A percentile compares a stretch with the other conserved stretches of the same genome.
Evolutionary conservation across 1,140 invertebrate species (phyloP).

Genomic region (Dolichoris vasculosae): DNA sequence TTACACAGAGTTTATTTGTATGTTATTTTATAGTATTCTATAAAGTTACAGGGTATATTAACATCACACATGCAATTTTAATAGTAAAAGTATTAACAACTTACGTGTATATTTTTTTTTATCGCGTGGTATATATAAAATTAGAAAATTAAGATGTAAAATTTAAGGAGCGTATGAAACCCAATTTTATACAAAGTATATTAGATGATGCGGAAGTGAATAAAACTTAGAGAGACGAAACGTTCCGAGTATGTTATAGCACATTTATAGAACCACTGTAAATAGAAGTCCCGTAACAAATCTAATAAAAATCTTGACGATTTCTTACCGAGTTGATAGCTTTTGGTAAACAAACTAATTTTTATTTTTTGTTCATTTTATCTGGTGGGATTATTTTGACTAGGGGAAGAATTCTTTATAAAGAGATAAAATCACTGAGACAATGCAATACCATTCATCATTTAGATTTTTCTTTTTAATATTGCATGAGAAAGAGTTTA

Average conservation of each 20-base stretch:
- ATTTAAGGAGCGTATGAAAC: not conserved
- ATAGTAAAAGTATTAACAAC: not conserved
- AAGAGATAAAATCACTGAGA: not conserved
- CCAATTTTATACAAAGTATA: conserved; percentile 9
- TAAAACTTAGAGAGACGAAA: conserved; percentile 5
- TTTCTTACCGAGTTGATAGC: not conserved
- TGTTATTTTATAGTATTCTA: too few relatives aligned
- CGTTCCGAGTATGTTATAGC: not conserved
- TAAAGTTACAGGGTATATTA: too few relatives aligned
- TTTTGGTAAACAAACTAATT: conserved; percentile 20
- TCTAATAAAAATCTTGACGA: conserved; percentile 17
- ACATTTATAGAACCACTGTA: conserved; percentile 21
- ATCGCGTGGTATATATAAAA: not conserved
- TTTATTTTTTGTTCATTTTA: not conserved
- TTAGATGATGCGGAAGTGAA: conserved; percentile 13
- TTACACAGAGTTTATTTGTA: too few relatives aligned
- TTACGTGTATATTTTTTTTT: not conserved
- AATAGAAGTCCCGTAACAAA: conserved; percentile 21
- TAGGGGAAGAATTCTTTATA: not conserved
- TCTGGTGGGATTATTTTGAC: not conserved
- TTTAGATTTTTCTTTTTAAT: conserved; percentile 7
- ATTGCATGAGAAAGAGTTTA: not conserved
- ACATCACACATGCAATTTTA: not conserved
- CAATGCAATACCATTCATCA: not conserved
- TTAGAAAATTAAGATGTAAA: conserved; percentile 17